phyloP scores from a whole-genome alignment of 2,113 vertebrate genomes.

The Dasyurus viverrinus region DNA sequence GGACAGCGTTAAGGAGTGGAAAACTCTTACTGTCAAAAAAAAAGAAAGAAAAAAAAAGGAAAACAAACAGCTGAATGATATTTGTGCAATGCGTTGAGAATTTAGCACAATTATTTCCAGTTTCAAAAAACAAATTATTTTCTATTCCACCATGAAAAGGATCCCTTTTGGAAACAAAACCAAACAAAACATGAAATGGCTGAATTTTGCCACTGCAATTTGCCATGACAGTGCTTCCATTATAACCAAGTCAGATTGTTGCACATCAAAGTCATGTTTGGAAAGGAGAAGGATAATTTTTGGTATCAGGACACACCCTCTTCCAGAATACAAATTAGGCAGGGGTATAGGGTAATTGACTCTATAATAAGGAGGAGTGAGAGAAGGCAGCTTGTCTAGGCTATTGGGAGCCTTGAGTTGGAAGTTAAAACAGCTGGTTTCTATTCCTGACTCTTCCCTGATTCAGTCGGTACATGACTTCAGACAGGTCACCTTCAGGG shows the following conservation, averaged over 20 bases:
- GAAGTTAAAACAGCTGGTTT: conserved; percentile 52
- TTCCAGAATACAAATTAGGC: conserved; percentile 8
- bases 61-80: not conserved
- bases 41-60: not conserved
- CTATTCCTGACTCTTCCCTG: conserved; percentile 24
- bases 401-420: not conserved
- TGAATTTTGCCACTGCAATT: conserved; percentile 23
- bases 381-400: conserved; percentile 20
- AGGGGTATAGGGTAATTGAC: conserved; percentile 23
- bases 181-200: not conserved
- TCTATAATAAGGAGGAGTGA: conserved; percentile 43
- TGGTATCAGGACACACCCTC: not conserved
- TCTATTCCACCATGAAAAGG: not conserved
- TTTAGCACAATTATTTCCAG: conserved; percentile 15
- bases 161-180: conserved; percentile 19
- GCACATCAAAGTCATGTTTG: not conserved
- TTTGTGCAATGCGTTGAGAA: conserved; percentile 28
- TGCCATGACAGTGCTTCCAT: not conserved
- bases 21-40: not conserved
- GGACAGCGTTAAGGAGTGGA: not conserved
- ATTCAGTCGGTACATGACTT: not conserved
- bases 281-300: not conserved
- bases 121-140: conserved; percentile 28
- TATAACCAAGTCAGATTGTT: not conserved
- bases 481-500: conserved; percentile 15